Evolutionary conservation across 2,113 vertebrate genomes (phyloP).

Genomic region (Castor canadensis): DNA sequence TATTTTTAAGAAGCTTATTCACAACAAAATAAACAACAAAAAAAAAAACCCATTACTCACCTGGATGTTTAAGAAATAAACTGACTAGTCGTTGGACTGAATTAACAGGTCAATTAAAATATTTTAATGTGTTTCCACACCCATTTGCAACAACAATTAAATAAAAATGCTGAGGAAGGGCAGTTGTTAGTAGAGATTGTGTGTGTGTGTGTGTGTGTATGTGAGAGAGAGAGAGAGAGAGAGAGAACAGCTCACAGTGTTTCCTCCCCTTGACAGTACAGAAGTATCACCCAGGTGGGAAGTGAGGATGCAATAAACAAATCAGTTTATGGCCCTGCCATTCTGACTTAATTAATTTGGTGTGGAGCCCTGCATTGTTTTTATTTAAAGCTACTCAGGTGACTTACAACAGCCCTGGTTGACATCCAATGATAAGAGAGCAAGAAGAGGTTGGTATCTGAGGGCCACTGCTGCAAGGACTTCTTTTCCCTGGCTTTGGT

Average conservation of each 20-base stretch:
- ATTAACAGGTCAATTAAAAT: constrained; percentile 37
- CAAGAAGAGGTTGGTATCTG: neutral
- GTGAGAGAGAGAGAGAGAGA: neutral
- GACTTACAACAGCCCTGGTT: neutral
- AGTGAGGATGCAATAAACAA: neutral
- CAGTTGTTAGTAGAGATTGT: neutral
- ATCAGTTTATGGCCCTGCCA: neutral
- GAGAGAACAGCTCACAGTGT: neutral
- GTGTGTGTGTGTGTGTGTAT: neutral
- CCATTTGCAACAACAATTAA: neutral
- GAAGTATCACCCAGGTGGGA: neutral
- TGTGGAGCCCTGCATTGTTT: neutral
- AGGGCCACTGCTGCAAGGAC: neutral
- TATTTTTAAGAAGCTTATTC: neutral
- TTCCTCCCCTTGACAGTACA: neutral
- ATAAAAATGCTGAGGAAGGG: neutral
- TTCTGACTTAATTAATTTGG: neutral
- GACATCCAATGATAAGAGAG: neutral
- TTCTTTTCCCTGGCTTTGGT: neutral
- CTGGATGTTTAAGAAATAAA: neutral
- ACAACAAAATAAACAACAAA: no score
- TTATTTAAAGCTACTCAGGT: neutral
- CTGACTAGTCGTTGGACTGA: neutral
- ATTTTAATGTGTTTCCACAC: neutral
- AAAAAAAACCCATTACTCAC: neutral